Evolutionary conservation across 2,888 invertebrate genomes (phyloP).

Genomic region (Aphidoletes aphidimyza): DNA sequence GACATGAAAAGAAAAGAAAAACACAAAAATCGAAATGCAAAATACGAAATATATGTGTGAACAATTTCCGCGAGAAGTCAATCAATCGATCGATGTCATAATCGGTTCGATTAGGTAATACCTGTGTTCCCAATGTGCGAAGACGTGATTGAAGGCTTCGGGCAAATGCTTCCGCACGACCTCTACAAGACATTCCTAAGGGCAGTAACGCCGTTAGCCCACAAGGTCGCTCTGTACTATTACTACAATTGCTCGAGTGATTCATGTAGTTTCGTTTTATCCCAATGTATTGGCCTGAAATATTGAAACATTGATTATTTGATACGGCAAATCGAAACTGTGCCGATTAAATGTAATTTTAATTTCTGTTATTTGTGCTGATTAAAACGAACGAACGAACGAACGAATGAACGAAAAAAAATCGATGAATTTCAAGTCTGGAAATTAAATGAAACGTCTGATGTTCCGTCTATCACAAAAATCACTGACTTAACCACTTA

Average conservation of each 20-base stretch:
- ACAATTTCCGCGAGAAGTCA: neutral
- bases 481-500: conserved; percentile 2
- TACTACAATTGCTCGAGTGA: conserved; percentile 46
- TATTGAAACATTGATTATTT: no score
- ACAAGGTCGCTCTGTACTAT: conserved; percentile 71
- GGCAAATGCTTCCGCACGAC: conserved; percentile 84
- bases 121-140: conserved; percentile 74
- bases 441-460: neutral
- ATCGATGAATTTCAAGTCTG: neutral
- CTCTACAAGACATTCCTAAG: conserved; percentile 77
- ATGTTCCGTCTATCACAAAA: neutral
- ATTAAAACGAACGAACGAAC: no score
- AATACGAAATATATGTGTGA: neutral
- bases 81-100: neutral
- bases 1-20: no score
- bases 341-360: neutral
- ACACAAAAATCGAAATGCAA: neutral
- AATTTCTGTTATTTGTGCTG: neutral
- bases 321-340: neutral
- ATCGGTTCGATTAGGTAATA: conserved; percentile 57
- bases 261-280: conserved; percentile 30
- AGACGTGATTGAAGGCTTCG: conserved; percentile 79
- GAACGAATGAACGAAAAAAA: no score
- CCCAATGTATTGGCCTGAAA: neutral
- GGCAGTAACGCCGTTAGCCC: conserved; percentile 76